These are phyloP conservation scores for Phyllotis vaccarum DNA, from an alignment of 2,797 vertebrate species.

Conservation along the genomic window DNA sequence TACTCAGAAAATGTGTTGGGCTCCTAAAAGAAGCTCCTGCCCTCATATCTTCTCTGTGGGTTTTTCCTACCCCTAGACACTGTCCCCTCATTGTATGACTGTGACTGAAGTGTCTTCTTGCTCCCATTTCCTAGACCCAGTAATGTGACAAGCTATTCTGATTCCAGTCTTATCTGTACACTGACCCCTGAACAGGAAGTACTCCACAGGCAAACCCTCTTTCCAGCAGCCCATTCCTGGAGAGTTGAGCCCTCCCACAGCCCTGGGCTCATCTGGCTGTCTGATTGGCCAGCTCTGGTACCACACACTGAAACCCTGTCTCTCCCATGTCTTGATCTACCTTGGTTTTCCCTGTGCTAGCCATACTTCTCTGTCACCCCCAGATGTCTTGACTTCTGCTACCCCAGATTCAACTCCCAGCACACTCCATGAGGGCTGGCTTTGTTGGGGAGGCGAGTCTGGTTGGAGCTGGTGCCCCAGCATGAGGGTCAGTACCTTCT, in stretches of 20 bases:
- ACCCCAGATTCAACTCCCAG: neutral
- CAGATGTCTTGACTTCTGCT: neutral
- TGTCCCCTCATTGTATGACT: accelerated
- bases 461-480: neutral
- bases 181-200: neutral
- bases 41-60: accelerated
- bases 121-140: neutral
- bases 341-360: neutral
- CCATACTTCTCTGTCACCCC: neutral
- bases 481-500: neutral
- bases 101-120: neutral
- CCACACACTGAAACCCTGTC: accelerated
- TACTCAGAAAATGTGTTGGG: neutral
- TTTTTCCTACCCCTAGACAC: neutral
- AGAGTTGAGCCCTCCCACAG: accelerated
- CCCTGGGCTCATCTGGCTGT: no score
- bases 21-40: neutral
- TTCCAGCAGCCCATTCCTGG: neutral
- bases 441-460: neutral
- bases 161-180: neutral
- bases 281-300: neutral
- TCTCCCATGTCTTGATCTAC: neutral
- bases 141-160: neutral
- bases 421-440: neutral
- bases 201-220: neutral